Evolutionary conservation across 1,140 invertebrate genomes (phyloP).

Genomic region (Caerostris extrusa): DNA sequence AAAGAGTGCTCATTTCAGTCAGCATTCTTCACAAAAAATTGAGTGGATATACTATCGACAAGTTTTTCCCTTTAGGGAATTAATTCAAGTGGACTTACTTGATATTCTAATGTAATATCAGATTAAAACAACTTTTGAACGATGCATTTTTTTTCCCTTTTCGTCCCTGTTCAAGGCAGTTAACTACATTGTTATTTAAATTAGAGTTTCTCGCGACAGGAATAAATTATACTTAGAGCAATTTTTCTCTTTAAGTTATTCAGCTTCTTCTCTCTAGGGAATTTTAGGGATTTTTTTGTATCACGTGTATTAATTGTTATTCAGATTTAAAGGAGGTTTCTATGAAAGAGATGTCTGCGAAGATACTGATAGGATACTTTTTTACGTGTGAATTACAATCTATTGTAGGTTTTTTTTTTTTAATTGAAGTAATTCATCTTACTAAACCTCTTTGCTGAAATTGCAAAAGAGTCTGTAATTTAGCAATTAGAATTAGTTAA

Average conservation of each 20-base stretch:
- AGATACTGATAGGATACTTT: background rate
- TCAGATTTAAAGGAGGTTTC: slow-evolving; percentile 1
- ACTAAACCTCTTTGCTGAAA: background rate
- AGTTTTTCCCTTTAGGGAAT: background rate
- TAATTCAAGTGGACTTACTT: slow-evolving; percentile 28
- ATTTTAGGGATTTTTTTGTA: background rate
- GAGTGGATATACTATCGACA: background rate
- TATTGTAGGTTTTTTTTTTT: background rate
- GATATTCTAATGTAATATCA: slow-evolving; percentile 19
- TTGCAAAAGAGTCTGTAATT: slow-evolving; percentile 4
- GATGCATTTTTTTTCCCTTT: slow-evolving; percentile 3
- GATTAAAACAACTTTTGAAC: slow-evolving; percentile 52
- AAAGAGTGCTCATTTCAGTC: background rate
- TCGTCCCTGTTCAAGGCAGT: background rate
- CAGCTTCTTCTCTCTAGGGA: background rate
- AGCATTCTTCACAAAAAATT: background rate
- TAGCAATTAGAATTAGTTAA: background rate
- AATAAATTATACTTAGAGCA: slow-evolving; percentile 44
- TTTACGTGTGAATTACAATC: background rate
- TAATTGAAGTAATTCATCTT: background rate
- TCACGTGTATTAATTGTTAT: slow-evolving; percentile 36
- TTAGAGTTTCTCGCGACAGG: slow-evolving; percentile 10
- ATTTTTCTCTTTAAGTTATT: slow-evolving; percentile 48
- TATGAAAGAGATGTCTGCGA: background rate
- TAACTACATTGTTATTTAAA: slow-evolving; percentile 61